phyloP scores from a whole-genome alignment of 2,113 vertebrate genomes.

The Cryptomyrus ogoouensis region DNA sequence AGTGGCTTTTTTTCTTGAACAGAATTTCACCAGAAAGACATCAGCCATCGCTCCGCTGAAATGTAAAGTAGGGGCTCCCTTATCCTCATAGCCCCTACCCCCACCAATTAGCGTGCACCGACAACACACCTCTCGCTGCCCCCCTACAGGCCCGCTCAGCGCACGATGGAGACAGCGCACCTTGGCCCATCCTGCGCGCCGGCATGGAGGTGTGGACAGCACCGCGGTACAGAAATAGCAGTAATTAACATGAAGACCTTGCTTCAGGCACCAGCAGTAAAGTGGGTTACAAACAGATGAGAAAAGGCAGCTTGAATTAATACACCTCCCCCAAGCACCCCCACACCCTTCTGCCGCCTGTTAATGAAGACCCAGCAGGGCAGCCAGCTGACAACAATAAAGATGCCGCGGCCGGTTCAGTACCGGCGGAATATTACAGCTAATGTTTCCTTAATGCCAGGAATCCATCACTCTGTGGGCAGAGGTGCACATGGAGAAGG shows the following conservation, averaged over 20 bases:
- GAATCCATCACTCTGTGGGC: not conserved
- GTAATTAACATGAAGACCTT: constrained; percentile 10
- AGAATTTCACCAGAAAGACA: not conserved
- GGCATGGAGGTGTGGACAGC: not conserved
- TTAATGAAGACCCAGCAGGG: constrained; percentile 3
- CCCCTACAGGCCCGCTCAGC: not conserved
- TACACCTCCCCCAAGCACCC: not conserved
- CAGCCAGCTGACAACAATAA: not conserved
- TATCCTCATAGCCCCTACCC: not conserved
- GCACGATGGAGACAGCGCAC: not conserved
- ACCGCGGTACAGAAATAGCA: not conserved
- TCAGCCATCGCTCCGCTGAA: not conserved
- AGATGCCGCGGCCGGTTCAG: not conserved
- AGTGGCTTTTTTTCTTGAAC: not conserved
- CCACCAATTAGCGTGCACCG: not conserved
- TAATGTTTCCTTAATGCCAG: not conserved
- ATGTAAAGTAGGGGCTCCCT: not conserved
- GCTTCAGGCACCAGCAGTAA: not conserved
- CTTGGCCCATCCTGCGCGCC: not conserved
- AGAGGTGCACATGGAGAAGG: not conserved
- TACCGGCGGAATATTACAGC: not conserved
- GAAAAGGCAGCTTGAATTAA: not conserved
- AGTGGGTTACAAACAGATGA: constrained; percentile 7
- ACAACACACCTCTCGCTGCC: not conserved
- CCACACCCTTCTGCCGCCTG: not conserved